Evolutionary conservation across 2,113 vertebrate genomes (phyloP).

Genomic region (Pygoscelis antarcticus): DNA sequence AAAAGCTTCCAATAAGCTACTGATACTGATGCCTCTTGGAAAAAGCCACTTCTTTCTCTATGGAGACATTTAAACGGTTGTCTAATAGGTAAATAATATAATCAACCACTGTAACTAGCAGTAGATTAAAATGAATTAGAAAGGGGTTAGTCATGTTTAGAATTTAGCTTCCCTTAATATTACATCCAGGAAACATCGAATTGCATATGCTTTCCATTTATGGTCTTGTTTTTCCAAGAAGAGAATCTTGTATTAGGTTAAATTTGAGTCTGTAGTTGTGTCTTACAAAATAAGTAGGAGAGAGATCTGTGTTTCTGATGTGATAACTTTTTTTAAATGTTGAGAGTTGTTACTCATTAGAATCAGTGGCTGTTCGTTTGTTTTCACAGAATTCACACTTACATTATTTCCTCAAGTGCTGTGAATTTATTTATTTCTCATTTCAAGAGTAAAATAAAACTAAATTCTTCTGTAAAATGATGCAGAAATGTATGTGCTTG

Average conservation of each 20-base stretch:
- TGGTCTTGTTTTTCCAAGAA: background rate
- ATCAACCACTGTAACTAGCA: fast-evolving
- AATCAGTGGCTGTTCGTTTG: fast-evolving
- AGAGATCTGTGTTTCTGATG: background rate
- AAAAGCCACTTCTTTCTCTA: background rate
- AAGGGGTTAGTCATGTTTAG: background rate
- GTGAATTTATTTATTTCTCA: background rate
- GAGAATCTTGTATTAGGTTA: background rate
- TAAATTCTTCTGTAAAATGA: background rate
- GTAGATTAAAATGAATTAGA: background rate
- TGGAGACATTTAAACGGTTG: background rate
- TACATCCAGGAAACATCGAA: background rate
- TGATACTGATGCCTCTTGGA: background rate
- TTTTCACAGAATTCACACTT: background rate
- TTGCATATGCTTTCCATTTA: background rate
- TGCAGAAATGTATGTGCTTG: background rate
- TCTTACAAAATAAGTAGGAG: background rate
- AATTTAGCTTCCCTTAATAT: background rate
- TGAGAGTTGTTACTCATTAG: background rate
- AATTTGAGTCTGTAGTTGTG: background rate
- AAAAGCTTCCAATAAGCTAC: background rate
- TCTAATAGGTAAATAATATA: fast-evolving
- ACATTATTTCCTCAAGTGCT: background rate
- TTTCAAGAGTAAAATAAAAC: background rate
- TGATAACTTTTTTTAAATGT: background rate